Evolutionary conservation across 2,113 vertebrate species (phyloP).

Genomic region (Lepus europaeus): DNA sequence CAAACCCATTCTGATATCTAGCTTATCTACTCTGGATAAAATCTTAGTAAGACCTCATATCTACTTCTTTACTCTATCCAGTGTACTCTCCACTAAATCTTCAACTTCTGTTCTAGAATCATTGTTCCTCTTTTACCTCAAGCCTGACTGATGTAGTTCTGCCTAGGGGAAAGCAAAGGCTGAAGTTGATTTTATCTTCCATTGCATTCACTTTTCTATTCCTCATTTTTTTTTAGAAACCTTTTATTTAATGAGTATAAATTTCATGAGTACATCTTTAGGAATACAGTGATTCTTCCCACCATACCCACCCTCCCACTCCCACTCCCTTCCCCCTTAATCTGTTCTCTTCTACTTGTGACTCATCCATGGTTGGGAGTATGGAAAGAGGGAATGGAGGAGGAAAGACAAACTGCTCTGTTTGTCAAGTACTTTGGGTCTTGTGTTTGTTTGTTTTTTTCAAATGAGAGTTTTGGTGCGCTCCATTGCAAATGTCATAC

Average conservation of each 20-base stretch:
- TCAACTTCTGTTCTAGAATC: not conserved
- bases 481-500: not conserved
- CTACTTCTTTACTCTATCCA: not conserved
- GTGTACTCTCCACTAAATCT: not conserved
- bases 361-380: not conserved
- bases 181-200: not conserved
- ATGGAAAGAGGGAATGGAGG: not conserved
- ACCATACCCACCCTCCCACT: no score
- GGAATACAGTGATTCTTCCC: no score
- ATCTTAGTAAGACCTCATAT: not conserved
- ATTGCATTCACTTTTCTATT: not conserved
- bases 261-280: no score
- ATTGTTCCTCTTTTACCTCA: not conserved
- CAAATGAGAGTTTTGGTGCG: not conserved
- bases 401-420: not conserved
- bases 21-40: not conserved
- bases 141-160: not conserved
- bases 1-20: not conserved
- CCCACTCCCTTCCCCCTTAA: no score
- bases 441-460: not conserved
- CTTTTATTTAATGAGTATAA: no score
- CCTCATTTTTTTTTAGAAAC: no score
- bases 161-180: not conserved
- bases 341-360: not conserved
- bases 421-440: not conserved